Evolutionary conservation across 2,797 vertebrate species (phyloP), one percentile per base, ranked within the genome.

Genomic region (Spinus olivaceus): DNA sequence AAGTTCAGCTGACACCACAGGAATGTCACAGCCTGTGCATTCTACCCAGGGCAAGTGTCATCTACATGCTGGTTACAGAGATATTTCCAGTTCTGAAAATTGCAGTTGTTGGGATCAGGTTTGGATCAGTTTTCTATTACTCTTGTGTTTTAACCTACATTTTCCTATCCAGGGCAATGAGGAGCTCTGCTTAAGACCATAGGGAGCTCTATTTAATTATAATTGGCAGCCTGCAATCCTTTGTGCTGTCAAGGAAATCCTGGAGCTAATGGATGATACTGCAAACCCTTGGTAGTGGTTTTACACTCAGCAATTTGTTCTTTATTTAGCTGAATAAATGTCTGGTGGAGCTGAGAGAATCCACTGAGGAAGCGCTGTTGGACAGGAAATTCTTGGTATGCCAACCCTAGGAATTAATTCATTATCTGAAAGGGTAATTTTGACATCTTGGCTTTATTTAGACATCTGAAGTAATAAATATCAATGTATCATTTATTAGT

Each of bases 171-270:
- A 57, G 23, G 50, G 57, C 57, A 78, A 69, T 16, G 35, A 89
- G 53, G 8, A 82, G 72, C 49, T 83, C 53, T 87, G 35, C 69
- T 88, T 60, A 67, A 74, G 61, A 41, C 72, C 61, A n/a, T 5
- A 24, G 82, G 65, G 80, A 90, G 27, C 18, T 61, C 49, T 74
- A 32, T 71, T 94, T 95, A 91, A 90, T 92, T 71, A 71, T 88
- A 88, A 76, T 37, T 81, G 76, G 69, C 88, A 84, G 69, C 59
- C 70, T 86, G 82, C 73, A 81, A 33, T 79, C 72, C 80, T 94
- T 94, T 94, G 82, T 94, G 69, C 90, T 95, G 69, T 95, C 85
- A 76, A 76, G 89, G 73, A 96, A 95, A 90, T 91, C 77, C 51
- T 61, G 50, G 63, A 77, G 72, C 46, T 94, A 88, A 83, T 76